A percentile compares a stretch with the other conserved stretches of the same genome.
These are phyloP conservation scores for Leptinotarsa texana DNA, from an alignment of 1,140 invertebrate genomes.

Conservation along the genomic window DNA sequence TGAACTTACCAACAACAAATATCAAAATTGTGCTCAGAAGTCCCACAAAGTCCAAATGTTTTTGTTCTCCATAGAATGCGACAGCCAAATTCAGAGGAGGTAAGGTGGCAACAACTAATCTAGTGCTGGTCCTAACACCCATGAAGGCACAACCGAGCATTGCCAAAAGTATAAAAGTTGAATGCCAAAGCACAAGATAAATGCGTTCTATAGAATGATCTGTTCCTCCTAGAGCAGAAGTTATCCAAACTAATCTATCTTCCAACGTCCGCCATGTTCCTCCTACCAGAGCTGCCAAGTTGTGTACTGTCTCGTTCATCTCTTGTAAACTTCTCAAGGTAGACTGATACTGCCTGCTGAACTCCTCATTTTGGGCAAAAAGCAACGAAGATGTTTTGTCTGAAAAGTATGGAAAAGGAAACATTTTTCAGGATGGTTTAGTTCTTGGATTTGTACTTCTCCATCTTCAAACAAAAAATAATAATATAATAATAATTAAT, in stretches of 20 bases:
- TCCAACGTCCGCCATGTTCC: conserved; percentile 60
- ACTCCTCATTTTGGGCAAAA: conserved; percentile 61
- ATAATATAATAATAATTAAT: no score
- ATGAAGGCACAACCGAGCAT: conserved; percentile 53
- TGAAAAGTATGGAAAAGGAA: conserved; percentile 39
- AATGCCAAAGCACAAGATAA: conserved; percentile 49
- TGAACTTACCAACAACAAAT: conserved; percentile 45
- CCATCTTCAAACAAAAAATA: no score
- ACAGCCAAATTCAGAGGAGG: conserved; percentile 49
- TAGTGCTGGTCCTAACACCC: conserved; percentile 39
- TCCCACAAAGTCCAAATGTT: conserved; percentile 37
- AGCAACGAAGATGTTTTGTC: conserved; percentile 60
- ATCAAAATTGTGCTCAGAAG: conserved; percentile 33
- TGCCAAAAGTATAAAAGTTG: conserved; percentile 45
- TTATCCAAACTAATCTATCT: conserved; percentile 63
- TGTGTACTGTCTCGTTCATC: conserved; percentile 65
- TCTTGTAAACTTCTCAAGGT: conserved; percentile 64
- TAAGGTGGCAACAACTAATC: conserved; percentile 44
- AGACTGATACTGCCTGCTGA: conserved; percentile 60
- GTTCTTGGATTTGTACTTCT: no score
- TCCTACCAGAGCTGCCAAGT: conserved; percentile 60
- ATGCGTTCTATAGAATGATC: conserved; percentile 50
- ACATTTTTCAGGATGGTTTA: no score
- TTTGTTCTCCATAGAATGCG: conserved; percentile 39
- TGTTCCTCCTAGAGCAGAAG: conserved; percentile 59